Percentiles rank a stretch among this genome's conserved stretches.
phyloP scores from a whole-genome alignment of 2,797 vertebrate genomes.

The Chelonia mydas region DNA sequence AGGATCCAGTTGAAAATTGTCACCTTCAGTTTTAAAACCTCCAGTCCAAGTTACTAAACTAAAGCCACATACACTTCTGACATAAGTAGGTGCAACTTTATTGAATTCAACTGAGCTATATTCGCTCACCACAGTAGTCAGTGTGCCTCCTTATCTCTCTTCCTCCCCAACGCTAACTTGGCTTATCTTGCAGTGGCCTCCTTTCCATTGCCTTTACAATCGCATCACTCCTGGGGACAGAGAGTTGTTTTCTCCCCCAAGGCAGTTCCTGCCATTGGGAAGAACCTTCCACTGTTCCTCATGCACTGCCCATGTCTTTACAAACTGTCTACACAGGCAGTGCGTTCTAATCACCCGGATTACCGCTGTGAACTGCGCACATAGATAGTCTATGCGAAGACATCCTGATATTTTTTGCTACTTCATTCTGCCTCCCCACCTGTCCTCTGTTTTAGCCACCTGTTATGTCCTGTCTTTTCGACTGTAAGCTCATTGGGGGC shows the following conservation, averaged over 20 bases:
- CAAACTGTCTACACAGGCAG: background rate
- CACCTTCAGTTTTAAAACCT: background rate
- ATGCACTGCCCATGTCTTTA: background rate
- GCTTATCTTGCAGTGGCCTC: too few species aligned
- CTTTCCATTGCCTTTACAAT: too few species aligned
- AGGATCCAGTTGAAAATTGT: background rate
- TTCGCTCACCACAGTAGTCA: too few species aligned
- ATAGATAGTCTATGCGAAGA: background rate
- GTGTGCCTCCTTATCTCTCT: too few species aligned
- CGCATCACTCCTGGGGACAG: too few species aligned
- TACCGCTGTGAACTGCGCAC: background rate
- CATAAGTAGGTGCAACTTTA: too few species aligned
- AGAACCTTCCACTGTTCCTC: background rate
- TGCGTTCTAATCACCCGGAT: background rate
- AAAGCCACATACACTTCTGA: background rate
- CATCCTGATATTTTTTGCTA: background rate
- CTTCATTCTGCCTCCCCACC: rapidly evolving
- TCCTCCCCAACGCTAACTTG: too few species aligned
- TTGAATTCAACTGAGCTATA: too few species aligned
- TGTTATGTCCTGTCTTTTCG: background rate
- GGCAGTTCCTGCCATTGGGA: background rate
- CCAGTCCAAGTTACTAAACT: background rate
- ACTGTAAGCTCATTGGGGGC: background rate
- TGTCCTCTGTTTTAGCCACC: background rate
- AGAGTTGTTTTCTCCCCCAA: too few species aligned